These are phyloP conservation scores for Hyles lineata DNA, from an alignment of 2,888 invertebrate genomes.

Conservation along the genomic window DNA sequence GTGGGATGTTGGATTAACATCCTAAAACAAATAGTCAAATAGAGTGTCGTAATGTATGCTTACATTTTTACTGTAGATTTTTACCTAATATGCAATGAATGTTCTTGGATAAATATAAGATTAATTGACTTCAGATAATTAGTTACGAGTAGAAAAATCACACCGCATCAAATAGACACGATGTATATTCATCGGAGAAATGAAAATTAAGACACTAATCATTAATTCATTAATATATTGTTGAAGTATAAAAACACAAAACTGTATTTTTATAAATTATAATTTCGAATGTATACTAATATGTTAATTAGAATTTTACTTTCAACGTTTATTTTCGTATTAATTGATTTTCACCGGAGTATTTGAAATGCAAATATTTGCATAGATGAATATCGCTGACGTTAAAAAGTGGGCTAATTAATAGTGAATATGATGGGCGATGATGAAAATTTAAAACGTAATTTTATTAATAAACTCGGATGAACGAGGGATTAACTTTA, in stretches of 20 bases:
- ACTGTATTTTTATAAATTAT: neutral
- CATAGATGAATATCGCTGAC: neutral
- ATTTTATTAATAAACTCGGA: no score
- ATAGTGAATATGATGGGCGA: neutral
- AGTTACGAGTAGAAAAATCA: neutral
- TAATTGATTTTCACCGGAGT: neutral
- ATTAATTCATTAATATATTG: neutral
- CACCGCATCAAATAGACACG: neutral
- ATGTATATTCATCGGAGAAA: neutral
- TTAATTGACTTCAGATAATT: neutral
- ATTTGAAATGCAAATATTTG: neutral
- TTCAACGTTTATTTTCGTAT: conserved; percentile 7
- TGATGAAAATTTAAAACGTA: neutral
- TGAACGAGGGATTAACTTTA: no score
- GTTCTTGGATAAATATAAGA: neutral
- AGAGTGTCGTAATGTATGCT: neutral
- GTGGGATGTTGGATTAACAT: neutral
- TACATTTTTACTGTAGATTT: neutral
- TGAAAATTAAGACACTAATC: neutral
- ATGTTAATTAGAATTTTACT: neutral
- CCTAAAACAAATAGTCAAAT: neutral
- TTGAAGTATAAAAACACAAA: neutral
- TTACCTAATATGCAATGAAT: neutral
- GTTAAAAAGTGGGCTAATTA: neutral
- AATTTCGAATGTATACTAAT: neutral